Evolutionary conservation across 2,888 invertebrate genomes (phyloP).

Genomic region (Blera fallax): DNA sequence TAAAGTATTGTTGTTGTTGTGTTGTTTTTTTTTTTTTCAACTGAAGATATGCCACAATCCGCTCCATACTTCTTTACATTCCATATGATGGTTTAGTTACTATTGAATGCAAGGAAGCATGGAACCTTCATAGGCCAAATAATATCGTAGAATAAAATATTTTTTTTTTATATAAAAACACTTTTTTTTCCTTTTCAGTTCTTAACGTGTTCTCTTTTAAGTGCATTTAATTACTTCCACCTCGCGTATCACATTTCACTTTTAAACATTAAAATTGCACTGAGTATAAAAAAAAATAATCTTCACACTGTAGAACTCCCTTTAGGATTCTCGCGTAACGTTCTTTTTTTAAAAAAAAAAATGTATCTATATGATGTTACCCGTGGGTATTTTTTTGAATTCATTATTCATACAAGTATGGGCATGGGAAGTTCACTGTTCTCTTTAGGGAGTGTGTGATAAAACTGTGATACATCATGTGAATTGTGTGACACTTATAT

Average conservation of each 20-base stretch:
- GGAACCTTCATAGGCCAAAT: conserved; percentile 80
- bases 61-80: conserved; percentile 83
- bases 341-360: conserved; percentile 12
- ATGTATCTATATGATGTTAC: conserved; percentile 56
- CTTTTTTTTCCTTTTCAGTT: background rate
- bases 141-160: background rate
- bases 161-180: background rate
- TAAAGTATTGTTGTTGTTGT: background rate
- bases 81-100: conserved; percentile 82
- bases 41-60: conserved; percentile 77
- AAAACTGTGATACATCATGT: conserved; percentile 71
- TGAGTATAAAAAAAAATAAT: conserved; percentile 3
- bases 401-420: conserved; percentile 36
- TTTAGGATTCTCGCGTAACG: conserved; percentile 9
- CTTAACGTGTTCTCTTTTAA: background rate
- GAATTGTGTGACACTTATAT: conserved; percentile 70
- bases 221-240: conserved; percentile 36
- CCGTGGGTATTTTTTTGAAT: conserved; percentile 28
- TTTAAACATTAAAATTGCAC: conserved; percentile 26
- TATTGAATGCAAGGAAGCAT: conserved; percentile 83
- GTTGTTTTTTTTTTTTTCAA: background rate
- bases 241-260: conserved; percentile 55
- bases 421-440: conserved; percentile 59
- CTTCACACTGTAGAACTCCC: conserved; percentile 1
- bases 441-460: conserved; percentile 63